A percentile compares a stretch with the other conserved stretches of the same genome.
Evolutionary conservation across 2,797 vertebrate species (phyloP).

Genomic region (Okamejei kenojei): DNA sequence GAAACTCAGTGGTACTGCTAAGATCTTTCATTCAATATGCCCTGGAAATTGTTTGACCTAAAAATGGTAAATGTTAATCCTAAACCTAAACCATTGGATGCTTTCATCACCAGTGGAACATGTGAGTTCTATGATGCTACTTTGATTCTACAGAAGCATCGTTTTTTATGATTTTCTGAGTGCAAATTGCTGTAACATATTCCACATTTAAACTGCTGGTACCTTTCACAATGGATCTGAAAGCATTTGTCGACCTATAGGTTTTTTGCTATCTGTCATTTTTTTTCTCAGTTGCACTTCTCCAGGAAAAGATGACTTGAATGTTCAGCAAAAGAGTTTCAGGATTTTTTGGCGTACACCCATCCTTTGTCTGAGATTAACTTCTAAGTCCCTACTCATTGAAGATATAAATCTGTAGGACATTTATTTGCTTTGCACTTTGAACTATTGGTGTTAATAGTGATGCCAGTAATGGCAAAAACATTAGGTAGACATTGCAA

Average conservation of each 20-base stretch:
- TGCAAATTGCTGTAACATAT: neutral
- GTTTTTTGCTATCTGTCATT: neutral
- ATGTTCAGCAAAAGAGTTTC: neutral
- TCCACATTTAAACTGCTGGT: too few species aligned
- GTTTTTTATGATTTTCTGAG: neutral
- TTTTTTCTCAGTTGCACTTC: neutral
- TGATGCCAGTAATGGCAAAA: too few species aligned
- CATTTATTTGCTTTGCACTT: too few species aligned
- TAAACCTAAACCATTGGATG: neutral
- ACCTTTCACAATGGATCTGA: neutral
- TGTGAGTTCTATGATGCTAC: neutral
- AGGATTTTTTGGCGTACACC: neutral
- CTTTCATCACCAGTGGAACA: neutral
- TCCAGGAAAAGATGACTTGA: neutral
- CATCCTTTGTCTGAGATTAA: neutral
- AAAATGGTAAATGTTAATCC: neutral
- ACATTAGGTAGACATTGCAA: too few species aligned
- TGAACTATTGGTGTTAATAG: too few species aligned
- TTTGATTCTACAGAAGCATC: neutral
- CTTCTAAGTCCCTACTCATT: neutral
- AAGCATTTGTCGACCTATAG: neutral
- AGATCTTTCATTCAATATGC: neutral
- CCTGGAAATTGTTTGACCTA: neutral
- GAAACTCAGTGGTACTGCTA: neutral
- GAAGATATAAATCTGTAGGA: neutral